phyloP scores from a whole-genome alignment of 2,888 invertebrate species.

The Pherbina coryleti region DNA sequence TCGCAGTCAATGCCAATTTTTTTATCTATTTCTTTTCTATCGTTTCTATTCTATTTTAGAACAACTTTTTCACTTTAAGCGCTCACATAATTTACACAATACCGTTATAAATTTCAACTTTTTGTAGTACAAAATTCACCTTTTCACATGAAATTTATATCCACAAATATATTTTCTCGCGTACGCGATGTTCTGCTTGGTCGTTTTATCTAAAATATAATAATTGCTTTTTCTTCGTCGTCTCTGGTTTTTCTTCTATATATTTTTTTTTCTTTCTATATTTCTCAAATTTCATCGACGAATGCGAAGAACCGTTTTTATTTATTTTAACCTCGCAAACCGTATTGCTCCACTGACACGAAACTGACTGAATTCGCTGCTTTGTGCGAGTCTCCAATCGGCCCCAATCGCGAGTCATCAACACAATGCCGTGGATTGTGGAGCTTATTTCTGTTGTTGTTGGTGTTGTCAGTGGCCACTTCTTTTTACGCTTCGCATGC shows the following conservation, averaged over 20 bases:
- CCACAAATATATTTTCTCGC: background rate
- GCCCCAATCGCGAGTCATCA: conserved; percentile 1
- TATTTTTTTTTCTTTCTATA: background rate
- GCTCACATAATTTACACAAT: background rate
- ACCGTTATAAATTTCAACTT: background rate
- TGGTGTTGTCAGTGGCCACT: background rate
- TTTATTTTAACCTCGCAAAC: conserved; percentile 1
- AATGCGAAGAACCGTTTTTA: background rate
- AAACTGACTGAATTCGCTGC: conserved; percentile 21
- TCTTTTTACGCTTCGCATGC: background rate
- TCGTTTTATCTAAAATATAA: background rate
- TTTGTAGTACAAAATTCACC: background rate
- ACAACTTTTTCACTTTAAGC: background rate
- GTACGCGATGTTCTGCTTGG: conserved; percentile 16
- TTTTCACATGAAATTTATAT: background rate
- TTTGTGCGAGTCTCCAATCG: conserved; percentile 20
- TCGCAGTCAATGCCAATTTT: conserved; percentile 16
- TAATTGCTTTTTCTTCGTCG: background rate
- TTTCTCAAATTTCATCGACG: background rate
- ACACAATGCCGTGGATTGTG: background rate
- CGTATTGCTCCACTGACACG: conserved; percentile 25
- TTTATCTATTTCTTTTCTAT: background rate
- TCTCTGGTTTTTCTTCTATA: background rate
- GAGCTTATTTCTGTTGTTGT: background rate
- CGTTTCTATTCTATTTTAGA: conserved; percentile 19